Conservation (phyloP, 1,140 invertebrate genomes). For the Eufriesea mexicana region DNA sequence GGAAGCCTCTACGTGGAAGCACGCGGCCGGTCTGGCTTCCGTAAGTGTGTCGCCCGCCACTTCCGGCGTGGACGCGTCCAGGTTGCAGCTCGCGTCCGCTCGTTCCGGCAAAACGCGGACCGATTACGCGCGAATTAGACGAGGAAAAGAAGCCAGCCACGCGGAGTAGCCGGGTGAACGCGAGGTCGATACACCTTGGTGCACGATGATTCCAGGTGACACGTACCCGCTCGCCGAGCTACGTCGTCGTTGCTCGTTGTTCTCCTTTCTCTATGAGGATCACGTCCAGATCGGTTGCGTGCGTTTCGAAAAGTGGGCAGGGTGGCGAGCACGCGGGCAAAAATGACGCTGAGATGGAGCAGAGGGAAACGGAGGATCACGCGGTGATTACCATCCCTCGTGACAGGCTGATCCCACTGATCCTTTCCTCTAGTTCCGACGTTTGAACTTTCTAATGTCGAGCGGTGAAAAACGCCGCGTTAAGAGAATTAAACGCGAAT, state of each 20-base stretch:
- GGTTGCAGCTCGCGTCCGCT: too few relatives aligned
- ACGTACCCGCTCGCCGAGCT: background rate
- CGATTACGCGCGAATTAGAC: background rate
- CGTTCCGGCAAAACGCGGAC: slow-evolving; percentile 1
- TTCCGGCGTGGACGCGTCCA: slow-evolving; percentile 33
- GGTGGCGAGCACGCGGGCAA: background rate
- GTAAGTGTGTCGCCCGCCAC: slow-evolving; percentile 28
- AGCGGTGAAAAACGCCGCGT: background rate
- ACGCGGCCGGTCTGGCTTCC: slow-evolving; percentile 23
- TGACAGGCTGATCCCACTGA: too few relatives aligned
- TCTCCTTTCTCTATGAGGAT: background rate
- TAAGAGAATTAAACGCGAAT: background rate
- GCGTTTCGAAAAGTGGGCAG: background rate
- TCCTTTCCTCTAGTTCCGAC: background rate
- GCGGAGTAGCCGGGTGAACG: too few relatives aligned
- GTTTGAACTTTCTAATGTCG: slow-evolving; percentile 4
- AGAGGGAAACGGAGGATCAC: background rate
- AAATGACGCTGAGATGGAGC: background rate
- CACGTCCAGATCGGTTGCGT: background rate
- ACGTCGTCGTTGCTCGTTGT: background rate
- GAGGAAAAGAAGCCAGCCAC: background rate
- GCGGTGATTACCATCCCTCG: background rate
- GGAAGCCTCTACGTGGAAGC: slow-evolving; percentile 16
- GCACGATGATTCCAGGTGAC: background rate
- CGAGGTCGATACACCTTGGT: background rate